Conservation (phyloP, 2,888 invertebrate species). For the Linnaemya vulpina region DNA sequence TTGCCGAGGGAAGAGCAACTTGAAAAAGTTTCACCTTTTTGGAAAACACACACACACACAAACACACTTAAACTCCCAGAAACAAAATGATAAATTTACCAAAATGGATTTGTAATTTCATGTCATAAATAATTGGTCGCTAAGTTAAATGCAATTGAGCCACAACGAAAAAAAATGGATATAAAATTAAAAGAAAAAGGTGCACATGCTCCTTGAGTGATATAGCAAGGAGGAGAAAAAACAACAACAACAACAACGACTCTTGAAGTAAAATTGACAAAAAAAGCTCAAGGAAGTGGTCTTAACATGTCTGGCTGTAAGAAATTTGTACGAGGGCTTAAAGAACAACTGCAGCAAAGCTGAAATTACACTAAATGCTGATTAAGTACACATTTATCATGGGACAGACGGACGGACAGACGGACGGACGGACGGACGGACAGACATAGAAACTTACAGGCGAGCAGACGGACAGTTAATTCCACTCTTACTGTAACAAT, state of each 20-base stretch:
- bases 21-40: slow-evolving; percentile 69
- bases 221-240: slow-evolving; percentile 1
- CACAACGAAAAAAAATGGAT: slow-evolving; percentile 54
- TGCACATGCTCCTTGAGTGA: slow-evolving; percentile 62
- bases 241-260: slow-evolving; percentile 26
- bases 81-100: slow-evolving; percentile 80
- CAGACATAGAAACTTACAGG: slow-evolving; percentile 28
- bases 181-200: slow-evolving; percentile 29
- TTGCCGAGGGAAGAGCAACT: slow-evolving; percentile 40
- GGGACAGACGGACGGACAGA: slow-evolving; percentile 57
- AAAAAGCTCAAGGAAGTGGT: slow-evolving; percentile 64
- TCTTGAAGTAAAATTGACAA: slow-evolving; percentile 61
- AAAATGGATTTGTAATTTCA: slow-evolving; percentile 83
- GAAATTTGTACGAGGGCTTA: slow-evolving; percentile 62
- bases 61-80: slow-evolving; percentile 49
- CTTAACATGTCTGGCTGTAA: slow-evolving; percentile 64
- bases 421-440: slow-evolving; percentile 13
- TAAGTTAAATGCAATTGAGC: slow-evolving; percentile 76
- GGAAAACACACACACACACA: slow-evolving; percentile 61
- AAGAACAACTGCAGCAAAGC: slow-evolving; percentile 74
- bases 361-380: slow-evolving; percentile 83
- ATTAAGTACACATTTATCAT: slow-evolving; percentile 83
- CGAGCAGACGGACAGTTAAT: slow-evolving; percentile 31
- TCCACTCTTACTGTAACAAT: slow-evolving; percentile 55
- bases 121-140: slow-evolving; percentile 82